Evolutionary conservation across 2,113 vertebrate genomes (phyloP).

Genomic region (Anas platyrhynchos): DNA sequence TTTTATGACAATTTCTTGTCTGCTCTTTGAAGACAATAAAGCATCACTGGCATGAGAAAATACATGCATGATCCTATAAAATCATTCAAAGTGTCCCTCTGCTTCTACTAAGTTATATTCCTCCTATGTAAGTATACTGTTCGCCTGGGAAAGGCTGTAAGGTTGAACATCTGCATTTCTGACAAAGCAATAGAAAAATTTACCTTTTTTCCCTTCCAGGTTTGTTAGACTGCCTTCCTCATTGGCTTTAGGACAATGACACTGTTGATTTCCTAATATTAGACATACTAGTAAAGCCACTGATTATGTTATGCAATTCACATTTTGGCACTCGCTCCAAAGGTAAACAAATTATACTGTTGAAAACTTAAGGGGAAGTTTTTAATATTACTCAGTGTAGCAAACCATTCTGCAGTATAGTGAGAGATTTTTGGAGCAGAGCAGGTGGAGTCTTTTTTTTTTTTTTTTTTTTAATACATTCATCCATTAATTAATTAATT

Average conservation of each 20-base stretch:
- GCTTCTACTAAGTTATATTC: not conserved
- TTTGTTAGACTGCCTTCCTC: not conserved
- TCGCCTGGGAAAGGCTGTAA: not conserved
- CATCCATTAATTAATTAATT: conserved; percentile 61
- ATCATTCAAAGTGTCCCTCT: not conserved
- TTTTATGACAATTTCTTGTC: not conserved
- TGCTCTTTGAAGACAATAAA: not conserved
- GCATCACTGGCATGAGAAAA: not conserved
- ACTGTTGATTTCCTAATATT: not conserved
- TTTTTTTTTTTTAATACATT: conserved; percentile 48
- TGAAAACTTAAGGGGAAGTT: not conserved
- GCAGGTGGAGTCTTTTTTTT: conserved; percentile 61
- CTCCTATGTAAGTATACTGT: not conserved
- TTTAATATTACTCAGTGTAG: not conserved
- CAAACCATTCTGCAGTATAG: not conserved
- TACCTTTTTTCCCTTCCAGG: not conserved
- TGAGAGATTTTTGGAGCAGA: conserved; percentile 61
- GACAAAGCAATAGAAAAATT: not conserved
- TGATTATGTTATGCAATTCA: not conserved
- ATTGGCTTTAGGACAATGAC: not conserved
- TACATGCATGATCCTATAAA: not conserved
- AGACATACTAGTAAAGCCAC: not conserved
- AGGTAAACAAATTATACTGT: not conserved
- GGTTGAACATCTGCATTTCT: not conserved
- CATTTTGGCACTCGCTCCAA: not conserved